Evolutionary conservation across 2,888 invertebrate species (phyloP), one percentile per base, ranked within the genome.

Genomic region (Ischnus inquisitorius): DNA sequence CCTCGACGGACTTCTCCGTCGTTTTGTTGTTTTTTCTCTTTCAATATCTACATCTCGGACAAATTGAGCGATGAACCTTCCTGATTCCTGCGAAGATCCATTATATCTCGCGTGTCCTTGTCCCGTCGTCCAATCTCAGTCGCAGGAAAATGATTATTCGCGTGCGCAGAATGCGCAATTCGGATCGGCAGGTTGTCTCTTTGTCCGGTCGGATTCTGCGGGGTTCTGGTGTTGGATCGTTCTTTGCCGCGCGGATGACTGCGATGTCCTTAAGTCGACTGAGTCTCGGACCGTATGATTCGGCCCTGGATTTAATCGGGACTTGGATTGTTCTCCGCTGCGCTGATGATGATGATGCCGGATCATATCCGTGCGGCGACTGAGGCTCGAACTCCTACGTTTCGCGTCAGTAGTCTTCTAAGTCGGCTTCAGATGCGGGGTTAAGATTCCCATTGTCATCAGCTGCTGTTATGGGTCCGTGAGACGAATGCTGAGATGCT

Each of bases 131-230:
- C 34, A 65, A 8, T 34, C 34, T 34, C 34, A 34, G 34, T 72
- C 65, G 46, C 43, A 25, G 22, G 60, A 48, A 34, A 34, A 34
- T 34, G 57, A 74, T 41, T 3, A 28, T 62, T 34, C 14, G 10
- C 74, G 74, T 60, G 67, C n/a, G 60, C 48, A 8, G 74, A 74
- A 80, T 74, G 48, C 74, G 46, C 12, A 74, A 80, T 74, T 39
- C 12, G 34, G 57, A 39, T 14, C 60, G 41, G 10, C 54, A n/a
- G 25, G 12, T n/a, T 28, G 22, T 39, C 16, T 64, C 16, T n/a
- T 54, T 25, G 16, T 19, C 39, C 8, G 3, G 25, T 54, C 51
- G 3, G 51, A 65, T 79, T 41, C 54, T 57, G 43, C 71, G 19
- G n/a, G 10, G n/a, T 12, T 0, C 8, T 6, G 34, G n/a, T 12